Evolutionary conservation across 2,113 vertebrate species (phyloP).

Genomic region (Rhodinocichla rosea): DNA sequence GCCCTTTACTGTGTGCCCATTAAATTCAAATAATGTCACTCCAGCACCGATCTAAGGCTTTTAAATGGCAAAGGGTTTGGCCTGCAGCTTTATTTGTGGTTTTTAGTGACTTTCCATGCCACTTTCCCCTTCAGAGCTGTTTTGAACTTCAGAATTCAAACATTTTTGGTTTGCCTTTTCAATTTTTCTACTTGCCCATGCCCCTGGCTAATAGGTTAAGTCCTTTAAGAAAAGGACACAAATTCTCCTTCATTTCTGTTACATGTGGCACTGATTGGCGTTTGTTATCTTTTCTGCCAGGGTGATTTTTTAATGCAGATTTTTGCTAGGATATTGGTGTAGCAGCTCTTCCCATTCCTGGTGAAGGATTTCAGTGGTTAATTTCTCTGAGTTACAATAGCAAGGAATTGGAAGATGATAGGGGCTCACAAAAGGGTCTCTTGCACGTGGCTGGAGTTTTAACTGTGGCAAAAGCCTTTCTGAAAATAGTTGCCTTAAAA

Average conservation of each 20-base stretch:
- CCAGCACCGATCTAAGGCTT: not conserved
- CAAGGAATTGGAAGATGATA: not conserved
- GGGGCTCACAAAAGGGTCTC: not conserved
- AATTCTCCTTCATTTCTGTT: not conserved
- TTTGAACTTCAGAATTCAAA: not conserved
- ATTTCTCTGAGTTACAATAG: not conserved
- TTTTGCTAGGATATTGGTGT: not conserved
- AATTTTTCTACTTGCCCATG: not conserved
- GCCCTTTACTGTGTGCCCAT: not conserved
- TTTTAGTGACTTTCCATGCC: not conserved
- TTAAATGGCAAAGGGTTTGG: not conserved
- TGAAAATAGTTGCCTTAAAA: not conserved
- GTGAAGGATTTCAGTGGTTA: not conserved
- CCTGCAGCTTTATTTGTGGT: not conserved
- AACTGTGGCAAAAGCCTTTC: not conserved
- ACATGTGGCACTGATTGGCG: not conserved
- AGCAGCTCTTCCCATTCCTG: not conserved
- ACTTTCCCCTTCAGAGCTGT: not conserved
- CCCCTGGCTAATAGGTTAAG: not conserved
- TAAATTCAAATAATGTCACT: conserved; percentile 32
- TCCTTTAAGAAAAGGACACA: not conserved
- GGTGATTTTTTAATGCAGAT: not conserved
- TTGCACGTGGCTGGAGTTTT: not conserved
- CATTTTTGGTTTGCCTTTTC: not conserved
- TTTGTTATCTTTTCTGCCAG: not conserved